phyloP scores from a whole-genome alignment of 1,140 invertebrate species.

The Nasonia vitripennis region DNA sequence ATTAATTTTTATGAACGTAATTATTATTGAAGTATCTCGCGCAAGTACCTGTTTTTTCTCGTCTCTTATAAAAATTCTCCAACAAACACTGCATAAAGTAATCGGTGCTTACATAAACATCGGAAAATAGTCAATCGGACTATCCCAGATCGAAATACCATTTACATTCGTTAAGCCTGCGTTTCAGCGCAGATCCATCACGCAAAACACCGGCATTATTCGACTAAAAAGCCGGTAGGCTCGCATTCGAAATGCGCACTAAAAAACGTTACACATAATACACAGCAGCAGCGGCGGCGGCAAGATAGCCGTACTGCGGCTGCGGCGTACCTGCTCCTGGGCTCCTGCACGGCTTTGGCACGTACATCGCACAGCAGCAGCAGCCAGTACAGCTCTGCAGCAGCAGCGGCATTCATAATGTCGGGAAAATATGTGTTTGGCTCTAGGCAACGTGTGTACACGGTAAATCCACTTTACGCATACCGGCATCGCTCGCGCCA shows the following conservation, averaged over 20 bases:
- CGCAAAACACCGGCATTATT: not conserved
- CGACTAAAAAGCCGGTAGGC: not conserved
- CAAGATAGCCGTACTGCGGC: not conserved
- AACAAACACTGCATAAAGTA: not conserved
- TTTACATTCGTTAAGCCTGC: not conserved
- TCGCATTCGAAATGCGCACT: slow-evolving; percentile 17
- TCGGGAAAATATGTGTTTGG: slow-evolving; percentile 53
- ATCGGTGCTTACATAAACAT: no score
- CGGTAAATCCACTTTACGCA: slow-evolving; percentile 51
- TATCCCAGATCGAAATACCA: not conserved
- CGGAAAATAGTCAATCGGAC: not conserved
- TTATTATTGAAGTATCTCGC: not conserved
- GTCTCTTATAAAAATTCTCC: not conserved
- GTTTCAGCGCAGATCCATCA: not conserved
- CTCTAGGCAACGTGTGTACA: slow-evolving; percentile 50
- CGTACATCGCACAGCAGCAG: not conserved
- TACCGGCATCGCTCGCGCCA: slow-evolving; percentile 26
- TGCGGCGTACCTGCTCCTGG: not conserved
- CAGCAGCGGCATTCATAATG: slow-evolving; percentile 45
- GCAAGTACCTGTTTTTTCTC: not conserved
- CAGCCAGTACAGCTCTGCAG: not conserved
- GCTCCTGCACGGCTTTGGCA: not conserved
- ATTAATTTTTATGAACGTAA: not conserved
- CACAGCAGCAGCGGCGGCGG: not conserved
- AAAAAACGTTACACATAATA: slow-evolving; percentile 15